These are phyloP conservation scores for Formicarius rufipectus DNA, from an alignment of 2,113 vertebrate species.

Conservation along the genomic window DNA sequence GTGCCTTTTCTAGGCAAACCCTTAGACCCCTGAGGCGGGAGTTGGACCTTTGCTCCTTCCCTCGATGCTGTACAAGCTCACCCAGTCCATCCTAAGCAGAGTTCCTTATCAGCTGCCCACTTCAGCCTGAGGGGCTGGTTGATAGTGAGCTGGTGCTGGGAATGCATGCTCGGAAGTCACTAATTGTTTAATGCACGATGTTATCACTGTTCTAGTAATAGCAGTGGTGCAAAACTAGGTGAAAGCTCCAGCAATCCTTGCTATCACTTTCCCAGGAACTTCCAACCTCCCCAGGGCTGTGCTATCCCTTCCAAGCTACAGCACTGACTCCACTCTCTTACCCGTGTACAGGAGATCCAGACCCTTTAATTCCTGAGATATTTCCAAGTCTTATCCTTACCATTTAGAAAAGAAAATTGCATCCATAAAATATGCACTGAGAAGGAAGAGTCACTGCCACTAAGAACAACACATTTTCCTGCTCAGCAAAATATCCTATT, in stretches of 20 bases:
- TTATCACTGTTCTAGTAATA: slow-evolving; percentile 32
- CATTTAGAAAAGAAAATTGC: neutral
- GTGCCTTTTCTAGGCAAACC: neutral
- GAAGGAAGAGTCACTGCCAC: neutral
- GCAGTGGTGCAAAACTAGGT: neutral
- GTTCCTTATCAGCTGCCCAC: slow-evolving; percentile 15
- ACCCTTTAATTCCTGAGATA: neutral
- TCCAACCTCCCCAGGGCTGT: neutral
- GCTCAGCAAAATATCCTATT: neutral
- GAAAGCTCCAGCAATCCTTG: neutral
- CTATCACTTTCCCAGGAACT: neutral
- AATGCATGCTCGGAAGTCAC: neutral
- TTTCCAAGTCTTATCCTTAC: neutral
- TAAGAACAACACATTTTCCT: fast-evolving
- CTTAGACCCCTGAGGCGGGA: fast-evolving
- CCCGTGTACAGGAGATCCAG: fast-evolving
- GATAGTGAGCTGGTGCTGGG: slow-evolving; percentile 5
- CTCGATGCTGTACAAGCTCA: neutral
- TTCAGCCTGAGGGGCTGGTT: neutral
- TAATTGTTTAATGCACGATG: slow-evolving; percentile 32
- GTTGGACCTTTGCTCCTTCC: neutral
- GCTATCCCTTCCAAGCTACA: neutral
- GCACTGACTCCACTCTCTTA: neutral
- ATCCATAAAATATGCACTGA: neutral
- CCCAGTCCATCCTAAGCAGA: neutral